Conservation (phyloP, 1,140 invertebrate genomes). For the Apocrypta bakeri region DNA sequence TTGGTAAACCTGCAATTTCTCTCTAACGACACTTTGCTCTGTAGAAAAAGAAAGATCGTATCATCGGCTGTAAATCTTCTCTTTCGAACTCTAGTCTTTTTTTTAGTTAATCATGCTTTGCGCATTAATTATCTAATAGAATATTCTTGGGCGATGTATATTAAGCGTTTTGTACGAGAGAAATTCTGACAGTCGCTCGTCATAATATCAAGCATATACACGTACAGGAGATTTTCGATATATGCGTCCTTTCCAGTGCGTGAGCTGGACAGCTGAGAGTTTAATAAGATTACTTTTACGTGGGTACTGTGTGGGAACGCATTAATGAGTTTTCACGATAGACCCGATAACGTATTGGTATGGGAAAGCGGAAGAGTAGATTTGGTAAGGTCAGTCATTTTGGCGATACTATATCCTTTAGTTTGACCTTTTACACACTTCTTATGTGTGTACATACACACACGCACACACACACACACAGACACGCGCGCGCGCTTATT, state of each 20-base stretch:
- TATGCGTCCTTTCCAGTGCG: too few relatives aligned
- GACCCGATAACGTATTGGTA: background rate
- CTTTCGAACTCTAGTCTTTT: background rate
- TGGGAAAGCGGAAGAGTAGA: constrained; percentile 15
- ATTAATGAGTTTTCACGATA: constrained; percentile 34
- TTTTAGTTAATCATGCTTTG: background rate
- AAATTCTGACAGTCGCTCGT: background rate
- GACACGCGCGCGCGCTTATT: too few relatives aligned
- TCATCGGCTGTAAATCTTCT: constrained; percentile 31
- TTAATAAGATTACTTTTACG: constrained; percentile 1
- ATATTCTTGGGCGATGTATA: too few relatives aligned
- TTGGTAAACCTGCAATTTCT: constrained; percentile 12
- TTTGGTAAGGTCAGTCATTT: background rate
- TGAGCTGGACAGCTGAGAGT: background rate
- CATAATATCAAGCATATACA: background rate
- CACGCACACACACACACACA: too few relatives aligned
- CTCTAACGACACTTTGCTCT: constrained; percentile 33
- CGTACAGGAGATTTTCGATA: background rate
- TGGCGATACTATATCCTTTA: too few relatives aligned
- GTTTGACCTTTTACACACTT: too few relatives aligned
- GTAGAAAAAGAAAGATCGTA: constrained; percentile 27
- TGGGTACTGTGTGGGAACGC: constrained; percentile 18
- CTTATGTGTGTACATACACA: too few relatives aligned
- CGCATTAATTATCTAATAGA: constrained; percentile 21
- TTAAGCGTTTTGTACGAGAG: too few relatives aligned